Evolutionary conservation across 1,140 invertebrate species (phyloP).

Genomic region (Akabosia matsudoensis): DNA sequence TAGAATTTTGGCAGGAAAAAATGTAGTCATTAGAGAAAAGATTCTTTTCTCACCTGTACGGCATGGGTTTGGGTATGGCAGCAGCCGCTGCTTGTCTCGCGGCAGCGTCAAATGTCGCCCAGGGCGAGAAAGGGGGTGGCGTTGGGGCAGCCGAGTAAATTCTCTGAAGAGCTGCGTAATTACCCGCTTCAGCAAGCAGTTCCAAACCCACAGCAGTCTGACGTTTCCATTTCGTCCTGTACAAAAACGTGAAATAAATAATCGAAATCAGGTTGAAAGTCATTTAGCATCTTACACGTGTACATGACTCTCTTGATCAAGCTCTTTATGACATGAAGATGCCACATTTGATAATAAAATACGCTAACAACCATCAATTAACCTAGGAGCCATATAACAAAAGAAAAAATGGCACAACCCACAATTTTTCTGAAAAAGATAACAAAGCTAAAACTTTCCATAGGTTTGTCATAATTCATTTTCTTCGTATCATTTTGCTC

Average conservation of each 20-base stretch:
- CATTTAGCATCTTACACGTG: background rate
- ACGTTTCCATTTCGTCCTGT: conserved; percentile 99
- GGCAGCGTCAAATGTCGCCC: conserved; percentile 50
- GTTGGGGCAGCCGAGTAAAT: conserved; percentile 56
- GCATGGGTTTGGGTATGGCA: conserved; percentile 81
- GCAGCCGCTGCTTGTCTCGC: conserved; percentile 63
- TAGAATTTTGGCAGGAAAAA: background rate
- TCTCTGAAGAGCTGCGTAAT: conserved; percentile 93
- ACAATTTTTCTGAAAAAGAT: background rate
- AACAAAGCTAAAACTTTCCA: background rate
- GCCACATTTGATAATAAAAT: conserved; percentile 1
- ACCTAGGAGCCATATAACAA: no score
- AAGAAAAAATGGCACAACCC: background rate
- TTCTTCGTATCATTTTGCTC: background rate
- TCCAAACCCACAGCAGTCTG: conserved; percentile 96
- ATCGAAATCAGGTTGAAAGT: background rate
- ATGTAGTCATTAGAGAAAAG: background rate
- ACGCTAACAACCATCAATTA: conserved; percentile 14
- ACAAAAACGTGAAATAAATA: background rate
- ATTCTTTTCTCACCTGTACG: conserved; percentile 60
- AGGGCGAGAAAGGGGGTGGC: conserved; percentile 46
- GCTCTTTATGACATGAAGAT: background rate
- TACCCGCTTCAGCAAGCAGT: conserved; percentile 90
- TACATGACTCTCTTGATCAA: no score
- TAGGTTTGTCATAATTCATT: background rate